Base-by-base conservation (phyloP, 37 sponge, comb jelly and placozoan species). In the Oopsacas minuta region DNA sequence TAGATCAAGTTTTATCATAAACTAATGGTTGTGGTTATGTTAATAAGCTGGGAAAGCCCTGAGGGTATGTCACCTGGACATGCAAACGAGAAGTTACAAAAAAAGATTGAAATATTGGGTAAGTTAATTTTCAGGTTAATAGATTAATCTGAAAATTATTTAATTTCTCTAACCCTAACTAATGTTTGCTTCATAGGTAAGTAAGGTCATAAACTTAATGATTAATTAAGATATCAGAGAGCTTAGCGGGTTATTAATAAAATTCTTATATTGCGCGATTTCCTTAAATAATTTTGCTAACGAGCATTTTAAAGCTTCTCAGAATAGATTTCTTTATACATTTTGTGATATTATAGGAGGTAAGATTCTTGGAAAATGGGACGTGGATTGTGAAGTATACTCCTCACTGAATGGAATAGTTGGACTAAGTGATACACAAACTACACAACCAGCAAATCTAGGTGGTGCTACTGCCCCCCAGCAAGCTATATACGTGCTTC, bases 41-140 rank as follows among this genome's bases (percentile, higher is more conserved):
- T 61, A 12, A 61, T 61, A 25, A 10, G 30, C 30, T 61, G 75
- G 75, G 75, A 61, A 61, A 34, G 28, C 7, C 75, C 75, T 12
- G 75, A 61, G 75, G 75, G 28, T 3, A 3, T 61, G 17, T n/a
- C 75, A 32, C 75, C 75, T 61, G 75, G 75, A 20, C 22, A 61
- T 61, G 75, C 75, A 32, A 61, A 61, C 22, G 75, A 61, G 5
- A 61, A 61, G 28, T 34, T 61, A n/a, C 75, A 61, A 34, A n/a
- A 61, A 12, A 61, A 61, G 75, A 61, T 61, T 3, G 75, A 61
- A 61, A 61, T 61, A 25, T n/a, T 61, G 28, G 75, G 75, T 61
- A 61, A 61, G 28, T 61, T 61, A n/a, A n/a, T n/a, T n/a, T n/a
- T n/a, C n/a, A n/a, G n/a, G n/a, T n/a, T n/a, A n/a, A n/a, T n/a